Evolutionary conservation across 1,140 invertebrate species (phyloP), one percentile per base, ranked within the genome.

Genomic region (Bombus breviceps): DNA sequence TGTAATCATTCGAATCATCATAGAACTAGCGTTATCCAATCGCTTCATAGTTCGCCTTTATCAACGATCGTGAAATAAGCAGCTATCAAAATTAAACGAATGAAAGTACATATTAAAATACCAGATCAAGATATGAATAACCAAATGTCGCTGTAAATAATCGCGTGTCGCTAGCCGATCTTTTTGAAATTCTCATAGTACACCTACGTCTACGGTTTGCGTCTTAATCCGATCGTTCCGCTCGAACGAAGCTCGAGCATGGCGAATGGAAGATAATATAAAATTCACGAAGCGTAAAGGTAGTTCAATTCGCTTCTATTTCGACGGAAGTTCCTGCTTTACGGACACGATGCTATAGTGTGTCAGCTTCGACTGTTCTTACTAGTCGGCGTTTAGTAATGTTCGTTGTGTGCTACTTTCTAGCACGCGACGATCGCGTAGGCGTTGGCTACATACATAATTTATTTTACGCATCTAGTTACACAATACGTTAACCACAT

Each of bases 281-380:
- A 87, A 91, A 90, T 88, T 91, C 81, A 91, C 90, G 87, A 90
- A 87, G 90, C 90, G 87, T 90, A 90, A 90, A 91, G 86, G 83
- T 91, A 84, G 86, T 84, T 89, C 66, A 90, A 91, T 91, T 90
- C 85, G 83, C 80, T 83, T 91, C 86, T 82, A 91, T 92, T 92
- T 92, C 90, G 87, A 90, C 92, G 91, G 92, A 92, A 92, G 89
- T 92, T 91, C 84, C 90, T 91, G 91, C 90, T 92, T 92, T 89
- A 85, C 86, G 78, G 73, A 90, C 84, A 72, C 77, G 74, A 77
- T 73, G 83, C 86, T 76, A 81, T 89, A 88, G 72, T 69, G 79
- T 87, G 88, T 71, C 88, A 84, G 82, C 82, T 87, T 91, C 75
- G 81, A 39, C 76, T 82, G 80, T 91, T 91, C 90, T 91, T 86